A percentile compares a stretch with the other conserved stretches of the same genome.
phyloP scores from a whole-genome alignment of 2,888 invertebrate species.

The Leucoma salicis region DNA sequence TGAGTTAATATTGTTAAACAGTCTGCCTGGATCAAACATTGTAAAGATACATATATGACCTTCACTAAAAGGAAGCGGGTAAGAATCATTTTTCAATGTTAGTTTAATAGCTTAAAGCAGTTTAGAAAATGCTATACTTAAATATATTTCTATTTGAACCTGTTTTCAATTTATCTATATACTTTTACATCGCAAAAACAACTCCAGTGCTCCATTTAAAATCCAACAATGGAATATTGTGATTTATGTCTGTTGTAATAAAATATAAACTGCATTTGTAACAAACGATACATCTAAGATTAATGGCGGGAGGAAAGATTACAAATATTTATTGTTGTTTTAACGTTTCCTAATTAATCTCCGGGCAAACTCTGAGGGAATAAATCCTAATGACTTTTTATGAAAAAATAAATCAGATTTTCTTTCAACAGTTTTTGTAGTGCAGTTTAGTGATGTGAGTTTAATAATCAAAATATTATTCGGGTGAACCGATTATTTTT shows the following conservation, averaged over 20 bases:
- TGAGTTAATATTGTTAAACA: no score
- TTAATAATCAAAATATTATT: no score
- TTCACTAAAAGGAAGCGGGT: no score
- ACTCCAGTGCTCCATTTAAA: neutral
- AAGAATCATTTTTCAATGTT: no score
- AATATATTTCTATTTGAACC: no score
- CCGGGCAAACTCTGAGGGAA: neutral
- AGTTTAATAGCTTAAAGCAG: no score
- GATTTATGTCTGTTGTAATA: slow-evolving; percentile 15
- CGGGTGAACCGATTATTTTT: no score
- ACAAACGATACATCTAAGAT: slow-evolving; percentile 5
- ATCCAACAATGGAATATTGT: slow-evolving; percentile 15
- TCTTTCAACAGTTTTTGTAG: neutral
- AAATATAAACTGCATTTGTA: slow-evolving; percentile 18
- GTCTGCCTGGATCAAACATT: no score
- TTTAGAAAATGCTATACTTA: no score
- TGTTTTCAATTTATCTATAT: slow-evolving; percentile 8
- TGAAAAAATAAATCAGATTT: neutral
- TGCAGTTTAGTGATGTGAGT: no score
- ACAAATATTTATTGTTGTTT: slow-evolving; percentile 19
- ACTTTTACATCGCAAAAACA: slow-evolving; percentile 4
- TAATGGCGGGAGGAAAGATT: slow-evolving; percentile 12
- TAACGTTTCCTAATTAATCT: slow-evolving; percentile 2
- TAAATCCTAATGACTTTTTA: neutral
- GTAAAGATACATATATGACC: no score